phyloP scores from a whole-genome alignment of 2,888 invertebrate genomes.

The Crossocerus cetratus region DNA sequence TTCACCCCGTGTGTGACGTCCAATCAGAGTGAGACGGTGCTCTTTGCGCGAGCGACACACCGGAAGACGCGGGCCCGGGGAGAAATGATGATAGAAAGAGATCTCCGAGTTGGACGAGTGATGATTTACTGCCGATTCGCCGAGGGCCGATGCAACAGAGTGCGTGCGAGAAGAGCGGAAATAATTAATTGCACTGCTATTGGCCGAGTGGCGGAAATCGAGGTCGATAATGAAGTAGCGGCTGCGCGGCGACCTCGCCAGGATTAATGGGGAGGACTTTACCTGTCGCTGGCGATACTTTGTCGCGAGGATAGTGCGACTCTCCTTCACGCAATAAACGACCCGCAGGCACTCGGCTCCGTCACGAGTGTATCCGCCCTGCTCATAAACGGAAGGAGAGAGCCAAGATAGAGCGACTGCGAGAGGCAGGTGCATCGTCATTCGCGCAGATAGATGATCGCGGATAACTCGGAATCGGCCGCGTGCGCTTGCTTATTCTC shows the following conservation, averaged over 20 bases:
- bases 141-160: no score
- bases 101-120: no score
- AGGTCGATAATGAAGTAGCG: constrained; percentile 19
- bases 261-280: constrained; percentile 18
- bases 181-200: constrained; percentile 1
- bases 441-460: constrained; percentile 61
- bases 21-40: no score
- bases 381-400: constrained; percentile 29
- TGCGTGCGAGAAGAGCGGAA: no score
- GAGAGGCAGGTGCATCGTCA: constrained; percentile 61
- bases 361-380: constrained; percentile 43
- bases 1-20: no score
- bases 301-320: constrained; percentile 12
- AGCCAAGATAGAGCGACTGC: constrained; percentile 6
- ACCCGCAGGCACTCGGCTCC: constrained; percentile 23
- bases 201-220: constrained; percentile 5
- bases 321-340: constrained; percentile 2
- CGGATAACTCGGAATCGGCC: constrained; percentile 55
- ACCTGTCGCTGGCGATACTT: constrained; percentile 25
- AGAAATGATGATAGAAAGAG: no score
- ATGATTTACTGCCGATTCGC: no score
- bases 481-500: constrained; percentile 36
- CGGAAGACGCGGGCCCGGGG: no score
- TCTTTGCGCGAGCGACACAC: no score
- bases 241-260: constrained; percentile 22